Conservation (phyloP, 2,888 invertebrate species). For the Rhyacophila evoluta region DNA sequence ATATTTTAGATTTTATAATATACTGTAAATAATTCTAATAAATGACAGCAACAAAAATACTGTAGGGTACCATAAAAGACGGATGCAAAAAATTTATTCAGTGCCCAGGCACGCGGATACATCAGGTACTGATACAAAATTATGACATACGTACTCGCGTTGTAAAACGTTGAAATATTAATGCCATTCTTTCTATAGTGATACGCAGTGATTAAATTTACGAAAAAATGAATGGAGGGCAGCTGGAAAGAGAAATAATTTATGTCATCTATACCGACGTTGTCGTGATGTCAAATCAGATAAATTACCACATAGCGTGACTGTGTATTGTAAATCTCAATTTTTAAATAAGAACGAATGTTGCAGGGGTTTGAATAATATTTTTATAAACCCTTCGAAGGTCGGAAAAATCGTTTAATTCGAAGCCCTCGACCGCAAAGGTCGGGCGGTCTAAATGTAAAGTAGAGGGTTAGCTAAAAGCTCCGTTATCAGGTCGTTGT, state of each 20-base stretch:
- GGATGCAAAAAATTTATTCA: background rate
- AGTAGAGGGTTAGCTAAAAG: background rate
- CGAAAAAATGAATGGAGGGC: constrained; percentile 18
- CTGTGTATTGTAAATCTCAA: constrained; percentile 43
- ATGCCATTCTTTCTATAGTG: constrained; percentile 26
- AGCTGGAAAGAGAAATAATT: constrained; percentile 43
- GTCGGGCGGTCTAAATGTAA: constrained; percentile 7
- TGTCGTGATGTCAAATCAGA: constrained; percentile 48
- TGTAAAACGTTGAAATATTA: background rate
- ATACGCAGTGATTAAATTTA: constrained; percentile 31
- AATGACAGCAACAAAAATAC: background rate
- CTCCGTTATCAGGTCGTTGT: background rate
- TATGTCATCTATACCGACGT: constrained; percentile 45
- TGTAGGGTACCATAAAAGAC: background rate
- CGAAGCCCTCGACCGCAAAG: constrained; percentile 13
- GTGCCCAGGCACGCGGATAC: constrained; percentile 4
- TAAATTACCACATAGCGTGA: constrained; percentile 45
- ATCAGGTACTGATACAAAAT: constrained; percentile 16
- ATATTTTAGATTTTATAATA: too few relatives aligned
- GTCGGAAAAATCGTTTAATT: constrained; percentile 26
- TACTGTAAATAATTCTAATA: too few relatives aligned
- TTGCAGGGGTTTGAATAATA: constrained; percentile 19
- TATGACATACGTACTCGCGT: background rate
- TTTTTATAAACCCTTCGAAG: constrained; percentile 27
- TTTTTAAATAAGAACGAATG: constrained; percentile 36